phyloP scores from a whole-genome alignment of 37 sponge, comb jelly and placozoan species.

The Theonella swinhoei region DNA sequence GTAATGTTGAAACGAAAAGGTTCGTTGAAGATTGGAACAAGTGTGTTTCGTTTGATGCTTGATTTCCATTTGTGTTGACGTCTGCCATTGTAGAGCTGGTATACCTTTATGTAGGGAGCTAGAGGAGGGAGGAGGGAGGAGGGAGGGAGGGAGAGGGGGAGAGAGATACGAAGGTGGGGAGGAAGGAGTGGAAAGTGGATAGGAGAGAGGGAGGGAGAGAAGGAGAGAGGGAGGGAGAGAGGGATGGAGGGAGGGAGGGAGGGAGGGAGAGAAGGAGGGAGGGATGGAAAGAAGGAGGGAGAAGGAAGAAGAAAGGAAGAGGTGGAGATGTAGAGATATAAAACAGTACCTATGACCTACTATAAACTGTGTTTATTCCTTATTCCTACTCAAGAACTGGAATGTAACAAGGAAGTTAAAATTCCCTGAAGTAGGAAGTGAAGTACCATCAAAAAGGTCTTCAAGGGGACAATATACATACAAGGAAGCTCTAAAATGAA shows the following conservation, averaged over 20 bases:
- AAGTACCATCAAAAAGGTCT: too few relatives aligned
- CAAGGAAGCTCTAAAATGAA: too few relatives aligned
- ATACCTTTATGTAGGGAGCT: constrained; percentile 69
- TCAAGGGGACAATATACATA: too few relatives aligned
- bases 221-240: neutral
- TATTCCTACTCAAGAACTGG: too few relatives aligned
- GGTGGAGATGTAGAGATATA: too few relatives aligned
- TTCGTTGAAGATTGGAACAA: constrained; percentile 47
- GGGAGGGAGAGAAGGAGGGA: constrained; percentile 24
- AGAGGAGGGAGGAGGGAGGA: constrained; percentile 74
- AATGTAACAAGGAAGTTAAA: too few relatives aligned
- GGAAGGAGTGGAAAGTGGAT: constrained; percentile 9
- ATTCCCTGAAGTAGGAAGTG: too few relatives aligned
- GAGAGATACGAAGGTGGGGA: too few relatives aligned
- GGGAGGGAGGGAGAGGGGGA: constrained; percentile 67
- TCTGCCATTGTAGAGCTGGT: constrained; percentile 24
- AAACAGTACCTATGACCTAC: too few relatives aligned
- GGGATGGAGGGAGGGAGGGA: neutral
- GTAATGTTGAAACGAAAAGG: constrained; percentile 34
- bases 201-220: neutral
- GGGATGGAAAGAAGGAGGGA: constrained; percentile 15
- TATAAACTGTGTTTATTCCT: too few relatives aligned
- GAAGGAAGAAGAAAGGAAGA: too few relatives aligned
- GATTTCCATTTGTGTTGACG: constrained; percentile 46
- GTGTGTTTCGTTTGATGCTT: constrained; percentile 39